phyloP scores from a whole-genome alignment of 2,888 invertebrate species.

The Amblyteles armatorius region DNA sequence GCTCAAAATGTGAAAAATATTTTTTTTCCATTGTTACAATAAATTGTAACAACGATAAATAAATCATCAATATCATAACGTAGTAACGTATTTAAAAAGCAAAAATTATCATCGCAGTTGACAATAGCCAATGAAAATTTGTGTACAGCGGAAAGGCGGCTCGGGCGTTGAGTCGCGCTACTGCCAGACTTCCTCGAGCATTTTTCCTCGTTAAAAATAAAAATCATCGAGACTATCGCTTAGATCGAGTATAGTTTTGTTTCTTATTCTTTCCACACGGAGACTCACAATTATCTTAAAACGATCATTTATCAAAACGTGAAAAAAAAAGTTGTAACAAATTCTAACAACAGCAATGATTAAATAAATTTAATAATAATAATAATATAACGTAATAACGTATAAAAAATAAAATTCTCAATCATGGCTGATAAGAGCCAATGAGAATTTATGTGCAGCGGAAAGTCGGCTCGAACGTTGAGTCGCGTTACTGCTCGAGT shows the following conservation, averaged over 20 bases:
- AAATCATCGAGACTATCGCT: neutral
- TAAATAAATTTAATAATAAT: no score
- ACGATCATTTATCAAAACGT: neutral
- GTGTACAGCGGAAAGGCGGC: neutral
- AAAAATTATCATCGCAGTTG: neutral
- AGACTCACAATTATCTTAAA: constrained; percentile 12
- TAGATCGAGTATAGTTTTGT: neutral
- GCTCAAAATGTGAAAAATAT: neutral
- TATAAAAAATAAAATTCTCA: neutral
- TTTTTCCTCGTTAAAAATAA: neutral
- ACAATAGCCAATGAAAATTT: neutral
- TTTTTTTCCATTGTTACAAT: no score
- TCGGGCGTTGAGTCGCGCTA: constrained; percentile 27
- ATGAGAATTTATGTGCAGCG: neutral
- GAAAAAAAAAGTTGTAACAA: neutral
- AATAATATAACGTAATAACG: neutral
- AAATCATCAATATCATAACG: no score
- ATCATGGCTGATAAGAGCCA: neutral
- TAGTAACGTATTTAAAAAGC: neutral
- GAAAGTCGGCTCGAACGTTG: constrained; percentile 17
- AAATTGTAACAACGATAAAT: no score
- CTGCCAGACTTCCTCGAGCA: constrained; percentile 6
- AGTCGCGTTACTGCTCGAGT: constrained; percentile 36
- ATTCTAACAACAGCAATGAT: neutral
- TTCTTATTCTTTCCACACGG: neutral